phyloP scores from a whole-genome alignment of 2,113 vertebrate genomes.

The Illadopsis cleaveri region DNA sequence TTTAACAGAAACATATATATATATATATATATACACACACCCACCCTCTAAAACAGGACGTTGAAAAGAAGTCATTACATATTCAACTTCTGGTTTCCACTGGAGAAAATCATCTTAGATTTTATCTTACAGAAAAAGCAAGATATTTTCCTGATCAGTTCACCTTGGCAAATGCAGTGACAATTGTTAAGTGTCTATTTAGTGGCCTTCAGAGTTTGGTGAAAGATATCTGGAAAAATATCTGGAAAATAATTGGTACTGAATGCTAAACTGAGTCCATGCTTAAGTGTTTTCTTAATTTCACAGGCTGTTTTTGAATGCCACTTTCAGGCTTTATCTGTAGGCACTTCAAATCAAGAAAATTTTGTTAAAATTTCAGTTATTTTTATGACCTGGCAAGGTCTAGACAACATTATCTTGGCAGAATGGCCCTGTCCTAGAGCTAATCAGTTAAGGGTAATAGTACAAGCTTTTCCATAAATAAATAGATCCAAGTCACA shows the following conservation, averaged over 20 bases:
- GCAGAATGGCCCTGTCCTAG: not conserved
- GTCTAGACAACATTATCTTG: not conserved
- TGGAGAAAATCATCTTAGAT: not conserved
- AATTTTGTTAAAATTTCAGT: not conserved
- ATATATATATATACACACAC: fast-evolving
- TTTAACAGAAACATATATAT: not conserved
- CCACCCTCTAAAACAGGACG: fast-evolving
- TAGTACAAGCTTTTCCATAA: not conserved
- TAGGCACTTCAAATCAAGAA: not conserved
- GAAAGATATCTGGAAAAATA: not conserved
- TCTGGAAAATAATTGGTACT: not conserved
- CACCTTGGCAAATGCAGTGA: not conserved
- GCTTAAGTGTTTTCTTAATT: not conserved
- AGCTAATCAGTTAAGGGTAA: not conserved
- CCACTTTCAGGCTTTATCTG: not conserved
- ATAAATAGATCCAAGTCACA: not conserved
- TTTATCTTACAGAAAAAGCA: not conserved
- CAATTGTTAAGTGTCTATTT: not conserved
- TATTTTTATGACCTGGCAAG: not conserved
- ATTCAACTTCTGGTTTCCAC: not conserved
- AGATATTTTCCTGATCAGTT: not conserved
- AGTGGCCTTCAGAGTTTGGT: not conserved
- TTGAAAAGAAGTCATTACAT: not conserved
- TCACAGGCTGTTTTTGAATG: not conserved
- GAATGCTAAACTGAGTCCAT: not conserved